Percentiles rank a stretch among this genome's conserved stretches.
phyloP scores from a whole-genome alignment of 2,113 vertebrate genomes.

The Turnix velox region DNA sequence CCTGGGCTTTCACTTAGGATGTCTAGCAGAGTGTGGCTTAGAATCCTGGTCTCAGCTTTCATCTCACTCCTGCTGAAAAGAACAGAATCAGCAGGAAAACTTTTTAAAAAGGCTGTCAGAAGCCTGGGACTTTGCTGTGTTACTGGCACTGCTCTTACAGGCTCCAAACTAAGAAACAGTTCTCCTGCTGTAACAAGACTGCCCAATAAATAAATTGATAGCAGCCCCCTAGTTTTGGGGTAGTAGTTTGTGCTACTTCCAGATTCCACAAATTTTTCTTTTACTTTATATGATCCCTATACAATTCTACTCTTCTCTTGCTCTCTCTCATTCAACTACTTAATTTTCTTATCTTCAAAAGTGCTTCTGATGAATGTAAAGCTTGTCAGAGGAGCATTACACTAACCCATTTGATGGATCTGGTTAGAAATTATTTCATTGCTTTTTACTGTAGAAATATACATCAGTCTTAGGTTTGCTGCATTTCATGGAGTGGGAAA shows the following conservation, averaged over 20 bases:
- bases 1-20: background rate
- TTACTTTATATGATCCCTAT: accelerated
- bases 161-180: background rate
- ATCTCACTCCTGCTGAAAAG: background rate
- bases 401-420: background rate
- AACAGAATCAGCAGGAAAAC: background rate
- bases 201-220: accelerated
- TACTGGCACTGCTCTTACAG: accelerated
- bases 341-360: background rate
- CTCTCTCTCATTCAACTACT: background rate
- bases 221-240: background rate
- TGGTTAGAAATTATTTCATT: background rate
- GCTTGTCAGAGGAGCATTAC: background rate
- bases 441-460: background rate
- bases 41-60: background rate
- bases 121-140: background rate
- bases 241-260: background rate
- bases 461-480: background rate
- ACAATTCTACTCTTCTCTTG: too few species aligned
- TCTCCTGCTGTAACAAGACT: background rate
- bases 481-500: background rate
- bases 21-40: background rate
- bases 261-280: background rate
- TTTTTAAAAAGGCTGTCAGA: background rate
- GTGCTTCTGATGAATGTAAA: background rate